Base-by-base conservation (phyloP, 2,888 invertebrate genomes). In the Sarcophaga caerulescens region DNA sequence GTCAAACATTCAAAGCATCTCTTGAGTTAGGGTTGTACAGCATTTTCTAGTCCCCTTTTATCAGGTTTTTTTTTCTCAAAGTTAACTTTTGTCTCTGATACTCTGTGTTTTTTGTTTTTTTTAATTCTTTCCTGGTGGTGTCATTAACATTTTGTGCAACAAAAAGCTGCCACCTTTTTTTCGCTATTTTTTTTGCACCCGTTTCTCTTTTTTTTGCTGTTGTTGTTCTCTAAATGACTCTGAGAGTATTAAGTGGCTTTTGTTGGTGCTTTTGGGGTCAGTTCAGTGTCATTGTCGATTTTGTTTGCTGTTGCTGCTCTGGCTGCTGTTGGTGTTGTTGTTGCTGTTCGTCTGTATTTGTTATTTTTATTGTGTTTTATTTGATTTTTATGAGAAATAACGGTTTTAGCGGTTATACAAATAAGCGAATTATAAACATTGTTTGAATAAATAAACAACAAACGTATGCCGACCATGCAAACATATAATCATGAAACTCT, bases 361-460 rank as follows among this genome's bases (percentile, higher is more conserved):
- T 76, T 75, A 76, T 62, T 81, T 74, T 86, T 77, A 84, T 86
- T 80, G 80, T 80, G 80, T 69, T 85, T 83, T 81, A 84, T 86
- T 86, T 86, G 83, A 84, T 77, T 86, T 86, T 84, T 84, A 75
- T 86, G 81, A 75, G 77, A 78, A 81, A 78, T 62, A 75, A 78
- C 75, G 78, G 75, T 75, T 86, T 84, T 75, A 75, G 86, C 78
- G 84, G 86, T 86, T 84, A 74, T 84, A 70, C 68, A 71, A 81
- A 75, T 79, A 19, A 73, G 44, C 25, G 76, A 71, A 57, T 76
- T 19, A 35, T 12, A 71, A 52, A 75, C 57, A 78, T 35, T 65
- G 63, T 14, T 44, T 66, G 73, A 2, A 19, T 11, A 4, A 12
- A 73, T 57, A 60, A 23, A 57, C 77, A 77, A 73, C n/a, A 11